These are phyloP conservation scores for Seira sanloemensis DNA, from an alignment of 2,888 invertebrate genomes.

Conservation along the genomic window DNA sequence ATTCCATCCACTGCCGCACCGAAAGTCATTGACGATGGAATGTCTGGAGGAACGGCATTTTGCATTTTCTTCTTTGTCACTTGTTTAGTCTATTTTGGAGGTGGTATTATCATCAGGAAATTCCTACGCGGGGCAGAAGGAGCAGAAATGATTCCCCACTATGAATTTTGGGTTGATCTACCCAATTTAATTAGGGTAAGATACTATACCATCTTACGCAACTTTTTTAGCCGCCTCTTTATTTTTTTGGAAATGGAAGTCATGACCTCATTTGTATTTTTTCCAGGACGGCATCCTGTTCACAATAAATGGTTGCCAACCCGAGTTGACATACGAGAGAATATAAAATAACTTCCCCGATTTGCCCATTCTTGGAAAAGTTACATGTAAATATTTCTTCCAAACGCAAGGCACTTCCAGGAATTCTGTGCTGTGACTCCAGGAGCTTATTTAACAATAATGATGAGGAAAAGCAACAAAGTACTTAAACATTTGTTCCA, in stretches of 20 bases:
- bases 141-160: constrained; percentile 84
- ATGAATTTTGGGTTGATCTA: constrained; percentile 84
- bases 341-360: too few relatives aligned
- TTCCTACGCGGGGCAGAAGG: constrained; percentile 85
- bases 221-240: not conserved
- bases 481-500: too few relatives aligned
- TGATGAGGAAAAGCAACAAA: too few relatives aligned
- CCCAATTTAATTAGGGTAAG: constrained; percentile 83
- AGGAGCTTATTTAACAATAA: too few relatives aligned
- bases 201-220: not conserved
- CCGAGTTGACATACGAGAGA: constrained; percentile 78
- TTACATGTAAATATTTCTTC: too few relatives aligned
- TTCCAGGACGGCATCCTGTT: constrained; percentile 80
- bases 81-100: constrained; percentile 80
- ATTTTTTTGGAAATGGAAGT: too few relatives aligned
- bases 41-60: constrained; percentile 82
- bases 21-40: constrained; percentile 73
- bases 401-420: too few relatives aligned
- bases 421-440: too few relatives aligned
- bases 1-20: constrained; percentile 12
- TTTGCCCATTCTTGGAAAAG: too few relatives aligned
- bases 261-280: too few relatives aligned
- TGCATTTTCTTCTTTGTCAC: constrained; percentile 81
- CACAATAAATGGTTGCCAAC: constrained; percentile 80
- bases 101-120: constrained; percentile 82